Evolutionary conservation across 2,888 invertebrate genomes (phyloP).

Genomic region (Heterodera filipjevi): DNA sequence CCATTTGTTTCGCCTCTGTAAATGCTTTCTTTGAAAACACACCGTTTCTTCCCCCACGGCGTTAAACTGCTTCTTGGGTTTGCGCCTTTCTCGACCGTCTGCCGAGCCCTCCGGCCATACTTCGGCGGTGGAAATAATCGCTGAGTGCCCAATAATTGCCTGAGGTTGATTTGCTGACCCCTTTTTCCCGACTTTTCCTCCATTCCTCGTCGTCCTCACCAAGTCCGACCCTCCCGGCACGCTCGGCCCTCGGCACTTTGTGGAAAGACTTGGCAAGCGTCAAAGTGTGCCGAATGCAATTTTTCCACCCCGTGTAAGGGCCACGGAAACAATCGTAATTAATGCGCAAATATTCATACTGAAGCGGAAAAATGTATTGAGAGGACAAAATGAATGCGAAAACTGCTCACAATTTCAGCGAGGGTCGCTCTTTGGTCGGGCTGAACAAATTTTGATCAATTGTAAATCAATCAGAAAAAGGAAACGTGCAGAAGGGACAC

Average conservation of each 20-base stretch:
- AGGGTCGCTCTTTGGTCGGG: slow-evolving; percentile 28
- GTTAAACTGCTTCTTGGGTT: background rate
- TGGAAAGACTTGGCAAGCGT: slow-evolving; percentile 97
- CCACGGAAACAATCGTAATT: slow-evolving; percentile 77
- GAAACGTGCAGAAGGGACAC: background rate
- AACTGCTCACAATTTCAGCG: slow-evolving; percentile 8
- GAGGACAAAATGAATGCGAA: background rate
- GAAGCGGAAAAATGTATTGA: background rate
- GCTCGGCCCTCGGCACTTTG: slow-evolving; percentile 70
- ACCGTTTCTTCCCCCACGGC: background rate
- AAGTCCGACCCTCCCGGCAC: slow-evolving; percentile 2
- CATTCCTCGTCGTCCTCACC: background rate
- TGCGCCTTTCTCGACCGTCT: background rate
- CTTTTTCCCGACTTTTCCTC: background rate
- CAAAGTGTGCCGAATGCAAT: slow-evolving; percentile 94
- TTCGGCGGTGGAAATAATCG: slow-evolving; percentile 5
- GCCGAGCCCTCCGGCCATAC: background rate
- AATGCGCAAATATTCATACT: slow-evolving; percentile 15
- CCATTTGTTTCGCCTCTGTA: no score
- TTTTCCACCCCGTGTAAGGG: slow-evolving; percentile 97
- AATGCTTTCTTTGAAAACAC: background rate
- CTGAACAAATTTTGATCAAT: background rate
- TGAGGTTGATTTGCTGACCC: background rate
- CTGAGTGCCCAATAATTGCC: slow-evolving; percentile 9
- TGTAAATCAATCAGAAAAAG: background rate